phyloP scores from a whole-genome alignment of 2,888 invertebrate species.

The Apeira syringaria region DNA sequence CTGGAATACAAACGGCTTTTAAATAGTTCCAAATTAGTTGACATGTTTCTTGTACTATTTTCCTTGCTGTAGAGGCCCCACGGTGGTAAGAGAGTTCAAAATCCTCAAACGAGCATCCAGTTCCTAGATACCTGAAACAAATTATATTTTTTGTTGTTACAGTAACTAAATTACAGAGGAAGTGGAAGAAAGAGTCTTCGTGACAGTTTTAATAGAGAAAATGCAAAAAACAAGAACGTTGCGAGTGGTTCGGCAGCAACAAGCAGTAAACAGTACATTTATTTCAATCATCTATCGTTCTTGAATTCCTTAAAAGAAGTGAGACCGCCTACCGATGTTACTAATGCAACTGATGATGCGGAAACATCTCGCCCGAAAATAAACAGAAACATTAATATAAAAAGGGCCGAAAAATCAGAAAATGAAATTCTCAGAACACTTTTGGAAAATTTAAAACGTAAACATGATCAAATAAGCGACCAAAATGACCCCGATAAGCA shows the following conservation, averaged over 20 bases:
- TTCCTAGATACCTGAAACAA: constrained; percentile 37
- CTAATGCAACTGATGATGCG: background rate
- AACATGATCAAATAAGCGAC: constrained; percentile 30
- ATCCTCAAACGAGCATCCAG: constrained; percentile 35
- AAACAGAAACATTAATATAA: background rate
- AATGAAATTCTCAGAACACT: background rate
- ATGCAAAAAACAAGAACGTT: background rate
- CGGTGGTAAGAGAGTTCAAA: constrained; percentile 30
- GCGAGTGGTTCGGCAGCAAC: constrained; percentile 32
- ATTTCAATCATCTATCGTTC: background rate
- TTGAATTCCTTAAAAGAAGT: background rate
- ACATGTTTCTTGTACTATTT: constrained; percentile 35
- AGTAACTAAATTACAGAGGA: background rate
- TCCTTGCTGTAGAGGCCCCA: constrained; percentile 24
- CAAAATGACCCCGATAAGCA: constrained; percentile 14
- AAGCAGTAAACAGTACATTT: constrained; percentile 27
- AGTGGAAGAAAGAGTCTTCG: background rate
- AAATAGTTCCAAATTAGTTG: constrained; percentile 24
- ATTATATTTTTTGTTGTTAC: constrained; percentile 17
- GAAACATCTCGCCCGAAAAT: background rate
- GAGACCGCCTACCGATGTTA: background rate
- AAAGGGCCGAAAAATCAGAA: background rate
- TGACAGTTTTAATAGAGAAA: constrained; percentile 15
- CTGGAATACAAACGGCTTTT: constrained; percentile 29
- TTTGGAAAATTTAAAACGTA: constrained; percentile 18